Conservation (phyloP, 2,113 vertebrate species). For the Dipodomys merriami region DNA sequence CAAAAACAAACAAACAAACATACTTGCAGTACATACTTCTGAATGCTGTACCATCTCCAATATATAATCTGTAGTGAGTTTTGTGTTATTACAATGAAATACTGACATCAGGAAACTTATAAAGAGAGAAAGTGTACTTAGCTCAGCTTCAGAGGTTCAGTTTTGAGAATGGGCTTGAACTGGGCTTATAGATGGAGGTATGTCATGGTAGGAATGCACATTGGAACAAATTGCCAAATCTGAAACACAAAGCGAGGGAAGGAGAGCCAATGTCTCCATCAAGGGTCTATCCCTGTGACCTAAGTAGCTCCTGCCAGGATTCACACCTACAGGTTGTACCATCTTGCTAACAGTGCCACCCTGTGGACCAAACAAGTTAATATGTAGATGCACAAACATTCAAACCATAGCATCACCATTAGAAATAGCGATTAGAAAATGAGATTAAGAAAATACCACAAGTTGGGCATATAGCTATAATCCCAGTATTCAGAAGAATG, state of each 20-base stretch:
- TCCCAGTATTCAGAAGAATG: too few relatives aligned
- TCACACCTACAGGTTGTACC: background rate
- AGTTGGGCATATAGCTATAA: too few relatives aligned
- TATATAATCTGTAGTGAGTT: background rate
- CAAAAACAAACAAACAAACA: too few relatives aligned
- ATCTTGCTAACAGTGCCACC: background rate
- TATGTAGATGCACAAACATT: background rate
- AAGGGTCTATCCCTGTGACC: background rate
- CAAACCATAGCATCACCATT: background rate
- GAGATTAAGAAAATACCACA: too few relatives aligned
- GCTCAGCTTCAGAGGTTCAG: background rate
- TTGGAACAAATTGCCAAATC: background rate
- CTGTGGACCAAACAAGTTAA: too few relatives aligned
- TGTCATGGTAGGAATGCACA: background rate
- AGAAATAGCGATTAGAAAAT: too few relatives aligned
- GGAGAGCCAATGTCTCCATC: too few relatives aligned
- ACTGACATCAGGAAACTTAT: background rate
- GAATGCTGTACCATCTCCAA: background rate
- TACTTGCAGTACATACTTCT: background rate
- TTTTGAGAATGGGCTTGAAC: too few relatives aligned
- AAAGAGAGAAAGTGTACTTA: background rate
- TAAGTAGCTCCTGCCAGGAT: background rate
- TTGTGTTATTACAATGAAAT: background rate
- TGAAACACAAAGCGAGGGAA: background rate
- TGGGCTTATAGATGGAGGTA: too few relatives aligned